Base-by-base conservation (phyloP, 2,113 vertebrate species). In the Castor canadensis region DNA sequence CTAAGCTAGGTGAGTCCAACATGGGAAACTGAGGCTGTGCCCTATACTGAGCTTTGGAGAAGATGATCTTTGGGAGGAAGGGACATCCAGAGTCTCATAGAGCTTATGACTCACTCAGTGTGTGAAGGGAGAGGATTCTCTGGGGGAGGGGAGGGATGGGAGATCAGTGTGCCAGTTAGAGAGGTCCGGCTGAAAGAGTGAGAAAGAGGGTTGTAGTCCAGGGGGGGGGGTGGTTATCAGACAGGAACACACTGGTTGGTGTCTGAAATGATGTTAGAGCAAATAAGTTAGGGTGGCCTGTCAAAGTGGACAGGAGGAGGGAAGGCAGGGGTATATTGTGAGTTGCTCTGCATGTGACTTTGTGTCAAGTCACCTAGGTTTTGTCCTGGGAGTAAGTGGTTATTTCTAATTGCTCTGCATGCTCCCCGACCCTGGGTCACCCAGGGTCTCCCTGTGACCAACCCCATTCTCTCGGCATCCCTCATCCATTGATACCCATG, bases 41-140 rank as follows among this genome's bases (percentile, higher is more conserved):
- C 89, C 76, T 22, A 5, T 2, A 9, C 15, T 0, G 1, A 16
- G 38, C 49, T 13, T 35, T 9, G 8, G n/a, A 43, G 60, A 38
- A 1, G 1, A 16, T 19, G 80, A 52, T 12, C 30, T 30, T 26
- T 30, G 2, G 0, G 43, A 12, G 9, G 32, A 3, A 1, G 2
- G 1, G 26, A 6, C 11, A 1, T 24, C 3, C 26, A 66, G 20
- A 10, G 43, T 6, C 2, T 40, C 9, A 32, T 43, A 40, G 19
- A 24, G n/a, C 35, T 76, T 40, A 22, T 24, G 5, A 22, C 20
- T 64, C 64, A 35, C 9, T n/a, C 43, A 10, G 43, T 0, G 9
- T 9, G 32, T 24, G 35, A 32, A 19, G 22, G 24, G 45, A 9
- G 32, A 26, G 56, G 11, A 40, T 43, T 47, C 6, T 10, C 6